Conservation (phyloP, 2,113 vertebrate genomes). For the Todiramphus chloris region DNA sequence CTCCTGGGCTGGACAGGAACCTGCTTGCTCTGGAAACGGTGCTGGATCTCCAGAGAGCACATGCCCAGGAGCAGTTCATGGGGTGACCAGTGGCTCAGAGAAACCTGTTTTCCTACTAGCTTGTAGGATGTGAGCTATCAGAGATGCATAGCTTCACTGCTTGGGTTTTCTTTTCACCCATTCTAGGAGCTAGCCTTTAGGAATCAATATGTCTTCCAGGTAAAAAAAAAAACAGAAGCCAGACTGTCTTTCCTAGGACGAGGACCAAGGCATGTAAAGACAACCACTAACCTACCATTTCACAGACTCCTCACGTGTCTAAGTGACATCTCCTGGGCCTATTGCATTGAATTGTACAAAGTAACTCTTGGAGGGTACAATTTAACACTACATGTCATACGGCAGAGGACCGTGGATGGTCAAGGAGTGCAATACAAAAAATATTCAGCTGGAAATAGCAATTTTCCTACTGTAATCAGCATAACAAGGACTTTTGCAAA, state of each 20-base stretch:
- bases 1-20: neutral
- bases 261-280: neutral
- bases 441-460: neutral
- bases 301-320: neutral
- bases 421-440: neutral
- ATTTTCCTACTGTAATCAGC: neutral
- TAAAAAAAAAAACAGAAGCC: neutral
- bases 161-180: neutral
- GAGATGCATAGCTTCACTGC: neutral
- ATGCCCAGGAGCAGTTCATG: neutral
- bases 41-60: neutral
- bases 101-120: neutral
- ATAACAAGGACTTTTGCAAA: neutral
- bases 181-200: neutral
- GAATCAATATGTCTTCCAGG: neutral
- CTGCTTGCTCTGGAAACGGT: neutral
- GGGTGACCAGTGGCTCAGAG: fast-evolving
- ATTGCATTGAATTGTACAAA: neutral
- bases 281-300: neutral
- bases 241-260: neutral
- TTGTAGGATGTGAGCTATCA: neutral
- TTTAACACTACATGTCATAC: neutral
- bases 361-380: neutral
- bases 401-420: neutral
- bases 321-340: neutral